Evolutionary conservation across 2,797 vertebrate genomes (phyloP), one percentile per base, ranked within the genome.

Genomic region (Diplodus sargus): DNA sequence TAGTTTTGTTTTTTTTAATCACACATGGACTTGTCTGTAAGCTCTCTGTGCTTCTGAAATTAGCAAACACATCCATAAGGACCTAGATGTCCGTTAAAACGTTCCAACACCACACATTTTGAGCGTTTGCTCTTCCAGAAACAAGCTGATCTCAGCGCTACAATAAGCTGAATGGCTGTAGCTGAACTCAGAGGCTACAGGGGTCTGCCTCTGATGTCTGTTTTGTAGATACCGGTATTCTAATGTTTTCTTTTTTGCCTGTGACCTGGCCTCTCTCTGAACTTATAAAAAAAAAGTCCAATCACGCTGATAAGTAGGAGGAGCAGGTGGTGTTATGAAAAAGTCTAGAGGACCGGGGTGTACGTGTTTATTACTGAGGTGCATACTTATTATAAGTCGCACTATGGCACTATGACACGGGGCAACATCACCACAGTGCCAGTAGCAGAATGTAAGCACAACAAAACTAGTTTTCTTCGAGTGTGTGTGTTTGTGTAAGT

Each of bases 291-390:
- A 65, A 71, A 25, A 63, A 28, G 73, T 80, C 76, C 79, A 66
- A 76, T 79, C 53, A 67, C 62, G 43, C 45, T 84, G 76, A 87
- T 87, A 72, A 88, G 89, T 75, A 85, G 76, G 79, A 62, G 57
- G 62, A 86, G 76, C 76, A 76, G 28, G 59, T 75, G 67, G 81
- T 61, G 14, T 85, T 62, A 71, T 87, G 0, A 83, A 81, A 84
- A 87, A 54, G 74, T 82, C 66, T 83, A 67, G 72, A 66, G 64
- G 47, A 70, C 42, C 47, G 60, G 15, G 51, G 49, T 30, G 79
- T 25, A 15, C 73, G 51, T 68, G 25, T 78, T 70, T 80, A 34
- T 68, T 59, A 65, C 58, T 54, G 11, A 82, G 54, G 70, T 75
- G 60, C 34, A 51, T 70, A 17, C 43, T 25, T 70, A 82, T 78